Conservation (phyloP, 1,140 invertebrate genomes). For the Mya arenaria region DNA sequence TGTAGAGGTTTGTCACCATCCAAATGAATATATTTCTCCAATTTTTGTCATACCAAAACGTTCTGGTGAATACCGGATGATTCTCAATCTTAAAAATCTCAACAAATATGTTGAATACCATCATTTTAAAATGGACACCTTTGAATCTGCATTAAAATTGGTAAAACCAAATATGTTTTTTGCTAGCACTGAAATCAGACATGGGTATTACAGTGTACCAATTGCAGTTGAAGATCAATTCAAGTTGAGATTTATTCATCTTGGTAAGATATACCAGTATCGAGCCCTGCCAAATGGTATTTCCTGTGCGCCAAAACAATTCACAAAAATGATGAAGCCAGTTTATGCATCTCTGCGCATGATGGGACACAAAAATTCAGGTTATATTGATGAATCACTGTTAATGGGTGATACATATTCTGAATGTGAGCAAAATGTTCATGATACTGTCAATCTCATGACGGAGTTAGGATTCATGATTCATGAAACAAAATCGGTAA, state of each 20-base stretch:
- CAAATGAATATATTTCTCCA: constrained; percentile 16
- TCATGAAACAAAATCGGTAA: constrained; percentile 50
- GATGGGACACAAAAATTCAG: constrained; percentile 26
- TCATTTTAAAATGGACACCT: constrained; percentile 60
- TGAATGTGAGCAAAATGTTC: constrained; percentile 30
- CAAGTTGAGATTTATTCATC: constrained; percentile 15
- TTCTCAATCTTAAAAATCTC: constrained; percentile 28
- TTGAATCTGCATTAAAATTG: constrained; percentile 39
- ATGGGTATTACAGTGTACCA: constrained; percentile 56
- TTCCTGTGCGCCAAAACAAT: constrained; percentile 19
- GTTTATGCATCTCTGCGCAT: constrained; percentile 41
- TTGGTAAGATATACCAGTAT: constrained; percentile 32
- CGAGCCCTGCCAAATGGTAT: constrained; percentile 19
- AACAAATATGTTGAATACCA: constrained; percentile 44
- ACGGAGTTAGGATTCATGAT: constrained; percentile 50
- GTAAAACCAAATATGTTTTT: constrained; percentile 41
- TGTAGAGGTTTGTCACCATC: constrained; percentile 21
- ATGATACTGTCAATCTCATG: constrained; percentile 13
- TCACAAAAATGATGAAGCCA: constrained; percentile 34
- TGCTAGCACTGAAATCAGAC: constrained; percentile 50
- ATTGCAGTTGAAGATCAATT: constrained; percentile 27
- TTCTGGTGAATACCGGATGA: constrained; percentile 38
- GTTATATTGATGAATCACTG: constrained; percentile 51
- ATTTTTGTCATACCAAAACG: constrained; percentile 27
- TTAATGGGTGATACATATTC: constrained; percentile 20